These are phyloP conservation scores for Lordiphosa fenestrarum DNA, from an alignment of 2,888 invertebrate genomes.

Conservation along the genomic window DNA sequence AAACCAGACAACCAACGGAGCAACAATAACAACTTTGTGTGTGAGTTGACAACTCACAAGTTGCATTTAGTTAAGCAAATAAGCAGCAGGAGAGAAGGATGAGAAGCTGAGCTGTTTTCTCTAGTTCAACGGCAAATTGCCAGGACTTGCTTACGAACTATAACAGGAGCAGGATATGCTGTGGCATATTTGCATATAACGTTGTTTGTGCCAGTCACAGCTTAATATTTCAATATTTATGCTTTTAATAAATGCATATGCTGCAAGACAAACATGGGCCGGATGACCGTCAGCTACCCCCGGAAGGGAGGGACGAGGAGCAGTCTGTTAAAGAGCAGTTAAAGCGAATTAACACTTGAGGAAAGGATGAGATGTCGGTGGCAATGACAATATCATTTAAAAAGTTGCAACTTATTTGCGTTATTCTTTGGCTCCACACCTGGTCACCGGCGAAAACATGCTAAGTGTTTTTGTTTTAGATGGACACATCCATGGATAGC, in stretches of 20 bases:
- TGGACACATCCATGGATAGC: no score
- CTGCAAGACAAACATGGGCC: slow-evolving; percentile 52
- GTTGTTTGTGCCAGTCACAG: slow-evolving; percentile 70
- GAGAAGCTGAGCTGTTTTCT: neutral
- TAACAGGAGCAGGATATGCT: neutral
- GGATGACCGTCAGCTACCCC: no score
- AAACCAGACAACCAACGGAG: neutral
- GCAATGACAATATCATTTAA: no score
- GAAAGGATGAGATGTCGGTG: no score
- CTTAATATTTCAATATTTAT: slow-evolving; percentile 74
- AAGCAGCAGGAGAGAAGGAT: slow-evolving; percentile 23
- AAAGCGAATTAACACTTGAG: no score
- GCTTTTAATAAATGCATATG: slow-evolving; percentile 74
- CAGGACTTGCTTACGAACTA: slow-evolving; percentile 32
- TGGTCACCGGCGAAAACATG: no score
- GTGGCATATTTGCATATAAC: slow-evolving; percentile 16
- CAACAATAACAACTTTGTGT: slow-evolving; percentile 19
- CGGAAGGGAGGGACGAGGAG: no score
- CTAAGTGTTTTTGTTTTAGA: no score
- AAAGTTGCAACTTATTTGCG: no score
- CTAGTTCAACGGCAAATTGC: slow-evolving; percentile 34
- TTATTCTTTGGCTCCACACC: no score
- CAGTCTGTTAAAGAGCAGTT: no score
- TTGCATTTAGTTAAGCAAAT: slow-evolving; percentile 74
- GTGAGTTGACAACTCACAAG: slow-evolving; percentile 70